These are phyloP conservation scores for Pungitius pungitius DNA, from an alignment of 2,113 vertebrate species.

Conservation along the genomic window DNA sequence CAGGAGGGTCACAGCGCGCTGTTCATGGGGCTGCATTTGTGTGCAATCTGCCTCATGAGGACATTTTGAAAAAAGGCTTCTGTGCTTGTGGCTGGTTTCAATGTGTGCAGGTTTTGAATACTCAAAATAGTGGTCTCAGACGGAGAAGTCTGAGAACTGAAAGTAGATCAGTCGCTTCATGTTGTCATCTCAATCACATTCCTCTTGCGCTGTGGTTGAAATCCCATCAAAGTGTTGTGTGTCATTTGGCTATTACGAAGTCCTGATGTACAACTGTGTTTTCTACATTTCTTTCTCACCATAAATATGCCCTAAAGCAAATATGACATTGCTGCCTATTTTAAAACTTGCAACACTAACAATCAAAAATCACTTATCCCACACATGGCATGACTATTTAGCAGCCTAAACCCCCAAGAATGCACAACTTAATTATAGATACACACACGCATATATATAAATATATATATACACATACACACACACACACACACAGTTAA, in stretches of 20 bases:
- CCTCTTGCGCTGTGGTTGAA: background rate
- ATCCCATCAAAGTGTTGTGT: constrained; percentile 14
- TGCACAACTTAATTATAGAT: constrained; percentile 36
- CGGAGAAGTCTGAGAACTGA: background rate
- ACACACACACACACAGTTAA: background rate
- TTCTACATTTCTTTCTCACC: constrained; percentile 9
- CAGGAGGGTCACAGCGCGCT: too few species aligned
- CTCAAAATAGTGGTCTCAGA: background rate
- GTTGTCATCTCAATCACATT: background rate
- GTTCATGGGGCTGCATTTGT: too few species aligned
- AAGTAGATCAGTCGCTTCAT: background rate
- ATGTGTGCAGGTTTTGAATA: too few species aligned
- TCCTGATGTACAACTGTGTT: background rate
- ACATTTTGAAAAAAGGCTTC: too few species aligned
- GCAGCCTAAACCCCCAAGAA: constrained; percentile 20
- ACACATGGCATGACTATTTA: constrained; percentile 33
- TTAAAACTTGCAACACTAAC: constrained; percentile 17
- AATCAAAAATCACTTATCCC: constrained; percentile 15
- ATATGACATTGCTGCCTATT: background rate
- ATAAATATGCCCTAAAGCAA: constrained; percentile 2
- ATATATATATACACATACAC: too few species aligned
- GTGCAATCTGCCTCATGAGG: too few species aligned
- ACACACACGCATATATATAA: too few species aligned
- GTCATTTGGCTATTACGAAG: background rate
- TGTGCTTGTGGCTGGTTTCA: too few species aligned